Percentiles rank a stretch among this genome's conserved stretches.
These are phyloP conservation scores for Octopus bimaculoides DNA, from an alignment of 1,140 invertebrate genomes.

Conservation along the genomic window DNA sequence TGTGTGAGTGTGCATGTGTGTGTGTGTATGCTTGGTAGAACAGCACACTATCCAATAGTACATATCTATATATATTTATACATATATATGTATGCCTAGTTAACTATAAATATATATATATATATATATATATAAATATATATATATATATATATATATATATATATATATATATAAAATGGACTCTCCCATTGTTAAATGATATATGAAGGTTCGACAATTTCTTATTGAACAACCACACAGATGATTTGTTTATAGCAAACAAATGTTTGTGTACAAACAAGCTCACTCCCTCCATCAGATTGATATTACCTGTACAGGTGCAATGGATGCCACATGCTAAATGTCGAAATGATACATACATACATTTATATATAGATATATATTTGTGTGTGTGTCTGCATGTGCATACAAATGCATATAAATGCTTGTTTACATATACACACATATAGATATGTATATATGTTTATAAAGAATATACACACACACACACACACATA, in stretches of 20 bases:
- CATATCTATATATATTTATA: neutral
- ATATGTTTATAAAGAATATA: neutral
- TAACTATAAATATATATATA: neutral
- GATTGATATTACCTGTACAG: too few species aligned
- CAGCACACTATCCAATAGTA: neutral
- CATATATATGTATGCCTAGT: neutral
- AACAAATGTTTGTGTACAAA: too few species aligned
- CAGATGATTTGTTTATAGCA: too few species aligned
- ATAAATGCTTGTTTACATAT: neutral
- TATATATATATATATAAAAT: neutral
- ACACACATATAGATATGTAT: constrained; percentile 1
- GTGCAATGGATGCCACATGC: too few species aligned
- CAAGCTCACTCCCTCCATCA: neutral
- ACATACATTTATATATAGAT: too few species aligned
- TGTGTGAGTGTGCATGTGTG: neutral
- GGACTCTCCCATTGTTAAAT: too few species aligned
- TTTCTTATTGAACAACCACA: too few species aligned
- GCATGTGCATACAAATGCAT: neutral
- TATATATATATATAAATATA: constrained; percentile 1
- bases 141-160: constrained; percentile 4
- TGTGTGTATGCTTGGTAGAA: neutral
- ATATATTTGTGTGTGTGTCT: too few species aligned
- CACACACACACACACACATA: neutral
- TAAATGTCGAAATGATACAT: too few species aligned
- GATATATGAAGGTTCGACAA: too few species aligned